A percentile compares a stretch with the other conserved stretches of the same genome.
These are phyloP conservation scores for Darevskia mixta DNA, from an alignment of 2,797 vertebrate genomes.

Conservation along the genomic window DNA sequence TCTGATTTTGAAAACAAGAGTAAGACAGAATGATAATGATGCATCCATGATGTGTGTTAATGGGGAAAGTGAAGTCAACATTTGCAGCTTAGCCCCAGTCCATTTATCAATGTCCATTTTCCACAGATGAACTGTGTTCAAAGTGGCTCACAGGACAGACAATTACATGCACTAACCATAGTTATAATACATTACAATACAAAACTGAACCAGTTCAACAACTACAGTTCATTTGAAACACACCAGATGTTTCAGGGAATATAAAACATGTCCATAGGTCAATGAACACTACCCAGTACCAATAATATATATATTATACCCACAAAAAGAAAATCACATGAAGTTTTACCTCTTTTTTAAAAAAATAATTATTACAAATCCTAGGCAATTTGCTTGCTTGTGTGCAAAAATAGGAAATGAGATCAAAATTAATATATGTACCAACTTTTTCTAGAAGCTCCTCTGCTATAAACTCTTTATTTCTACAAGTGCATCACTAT, in stretches of 20 bases:
- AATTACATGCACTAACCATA: too few species aligned
- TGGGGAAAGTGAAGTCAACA: background rate
- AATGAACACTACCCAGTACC: too few species aligned
- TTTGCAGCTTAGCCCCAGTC: background rate
- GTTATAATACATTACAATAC: too few species aligned
- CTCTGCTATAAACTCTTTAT: background rate
- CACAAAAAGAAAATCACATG: background rate
- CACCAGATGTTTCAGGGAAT: too few species aligned
- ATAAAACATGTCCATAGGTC: too few species aligned
- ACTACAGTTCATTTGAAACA: too few species aligned
- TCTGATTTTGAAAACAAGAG: background rate
- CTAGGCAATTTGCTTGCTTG: background rate
- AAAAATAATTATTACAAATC: background rate
- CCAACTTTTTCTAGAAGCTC: background rate
- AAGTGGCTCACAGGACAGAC: too few species aligned
- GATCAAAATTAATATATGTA: background rate
- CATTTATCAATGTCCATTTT: too few species aligned
- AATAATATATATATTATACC: too few species aligned
- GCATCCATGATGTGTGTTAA: background rate
- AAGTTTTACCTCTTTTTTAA: constrained; percentile 10
- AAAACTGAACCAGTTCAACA: too few species aligned
- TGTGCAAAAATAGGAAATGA: background rate
- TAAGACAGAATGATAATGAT: too few species aligned
- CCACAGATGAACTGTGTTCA: too few species aligned
- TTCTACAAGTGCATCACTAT: background rate